These are phyloP conservation scores for Tachycineta bicolor DNA, from an alignment of 2,113 vertebrate genomes.

Conservation along the genomic window DNA sequence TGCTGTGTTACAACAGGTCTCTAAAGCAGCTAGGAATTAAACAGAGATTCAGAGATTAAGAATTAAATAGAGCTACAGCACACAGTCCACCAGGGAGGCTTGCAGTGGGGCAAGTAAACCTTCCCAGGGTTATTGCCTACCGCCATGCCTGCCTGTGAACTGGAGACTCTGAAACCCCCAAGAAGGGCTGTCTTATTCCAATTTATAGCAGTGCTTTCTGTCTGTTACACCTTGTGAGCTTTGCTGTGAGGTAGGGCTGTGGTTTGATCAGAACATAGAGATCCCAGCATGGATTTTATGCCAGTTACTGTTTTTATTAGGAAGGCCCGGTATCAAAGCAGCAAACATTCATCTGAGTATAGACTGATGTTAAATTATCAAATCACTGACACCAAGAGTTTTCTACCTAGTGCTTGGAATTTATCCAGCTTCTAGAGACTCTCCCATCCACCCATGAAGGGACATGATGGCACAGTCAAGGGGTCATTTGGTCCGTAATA, in stretches of 20 bases:
- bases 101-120: neutral
- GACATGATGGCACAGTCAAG: neutral
- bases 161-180: neutral
- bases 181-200: neutral
- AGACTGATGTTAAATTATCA: neutral
- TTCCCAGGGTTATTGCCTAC: neutral
- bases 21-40: conserved; percentile 69
- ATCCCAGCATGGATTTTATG: neutral
- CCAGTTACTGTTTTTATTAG: neutral
- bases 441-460: neutral
- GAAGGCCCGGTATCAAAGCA: neutral
- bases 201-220: neutral
- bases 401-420: neutral
- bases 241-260: neutral
- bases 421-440: neutral
- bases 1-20: conserved; percentile 61
- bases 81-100: neutral
- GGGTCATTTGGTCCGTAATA: neutral
- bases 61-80: conserved; percentile 45
- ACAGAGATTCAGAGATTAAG: conserved; percentile 50
- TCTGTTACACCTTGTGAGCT: neutral
- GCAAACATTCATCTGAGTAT: neutral
- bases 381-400: neutral
- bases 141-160: neutral
- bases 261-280: neutral